These are phyloP conservation scores for Ephestia elutella DNA, from an alignment of 1,140 invertebrate genomes.

Conservation along the genomic window DNA sequence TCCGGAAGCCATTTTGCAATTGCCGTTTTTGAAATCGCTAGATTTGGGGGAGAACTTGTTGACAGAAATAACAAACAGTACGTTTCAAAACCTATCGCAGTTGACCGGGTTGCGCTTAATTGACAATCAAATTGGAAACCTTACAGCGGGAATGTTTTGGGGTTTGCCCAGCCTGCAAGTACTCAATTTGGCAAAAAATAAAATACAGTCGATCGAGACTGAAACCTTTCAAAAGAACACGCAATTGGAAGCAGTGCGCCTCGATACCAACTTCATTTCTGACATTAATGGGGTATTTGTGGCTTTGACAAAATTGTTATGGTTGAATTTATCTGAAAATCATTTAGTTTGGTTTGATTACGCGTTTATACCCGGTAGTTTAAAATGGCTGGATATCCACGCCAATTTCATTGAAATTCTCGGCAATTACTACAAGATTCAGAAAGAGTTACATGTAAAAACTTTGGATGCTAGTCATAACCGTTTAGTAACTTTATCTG, in stretches of 20 bases:
- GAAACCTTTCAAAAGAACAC: slow-evolving; percentile 84
- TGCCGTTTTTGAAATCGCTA: slow-evolving; percentile 84
- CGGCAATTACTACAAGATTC: slow-evolving; percentile 82
- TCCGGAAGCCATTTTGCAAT: slow-evolving; percentile 83
- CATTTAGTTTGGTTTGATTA: slow-evolving; percentile 88
- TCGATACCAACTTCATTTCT: slow-evolving; percentile 86
- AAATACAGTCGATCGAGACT: slow-evolving; percentile 83
- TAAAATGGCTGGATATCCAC: slow-evolving; percentile 89
- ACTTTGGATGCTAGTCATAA: slow-evolving; percentile 89
- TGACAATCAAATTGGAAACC: slow-evolving; percentile 86
- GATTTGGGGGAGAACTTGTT: slow-evolving; percentile 89
- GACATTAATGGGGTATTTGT: slow-evolving; percentile 86
- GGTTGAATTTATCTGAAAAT: slow-evolving; percentile 91
- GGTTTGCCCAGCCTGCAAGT: slow-evolving; percentile 84
- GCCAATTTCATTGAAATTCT: slow-evolving; percentile 85
- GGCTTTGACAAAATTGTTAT: slow-evolving; percentile 82
- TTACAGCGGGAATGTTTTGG: slow-evolving; percentile 81
- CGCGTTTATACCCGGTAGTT: slow-evolving; percentile 82
- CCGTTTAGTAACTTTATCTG: slow-evolving; percentile 80
- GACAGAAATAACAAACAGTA: slow-evolving; percentile 81
- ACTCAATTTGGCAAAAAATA: slow-evolving; percentile 87
- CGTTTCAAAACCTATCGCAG: slow-evolving; percentile 83
- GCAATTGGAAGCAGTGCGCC: slow-evolving; percentile 84
- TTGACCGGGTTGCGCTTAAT: slow-evolving; percentile 86
- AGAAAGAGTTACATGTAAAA: slow-evolving; percentile 77